Conservation (phyloP, 2,113 vertebrate species). For the Daphoenositta chrysoptera region DNA sequence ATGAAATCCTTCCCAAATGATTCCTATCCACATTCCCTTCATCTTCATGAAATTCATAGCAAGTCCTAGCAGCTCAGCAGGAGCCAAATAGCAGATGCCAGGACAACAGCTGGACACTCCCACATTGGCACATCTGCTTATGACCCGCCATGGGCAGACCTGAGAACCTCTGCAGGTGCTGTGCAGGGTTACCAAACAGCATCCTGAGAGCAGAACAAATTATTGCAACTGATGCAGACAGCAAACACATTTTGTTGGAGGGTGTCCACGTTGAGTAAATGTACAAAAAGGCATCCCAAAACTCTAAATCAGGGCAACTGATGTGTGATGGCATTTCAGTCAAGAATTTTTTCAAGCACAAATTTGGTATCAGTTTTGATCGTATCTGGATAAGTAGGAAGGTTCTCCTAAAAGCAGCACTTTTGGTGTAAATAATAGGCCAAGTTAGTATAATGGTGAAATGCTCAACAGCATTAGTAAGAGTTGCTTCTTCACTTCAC, state of each 20-base stretch:
- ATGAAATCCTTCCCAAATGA: neutral
- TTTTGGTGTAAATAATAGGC: neutral
- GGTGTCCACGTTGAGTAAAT: neutral
- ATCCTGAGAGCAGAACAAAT: neutral
- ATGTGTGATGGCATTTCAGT: neutral
- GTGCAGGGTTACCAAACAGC: accelerated
- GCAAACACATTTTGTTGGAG: neutral
- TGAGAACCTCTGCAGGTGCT: accelerated
- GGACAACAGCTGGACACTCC: neutral
- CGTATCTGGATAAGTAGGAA: neutral
- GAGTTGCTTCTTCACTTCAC: neutral
- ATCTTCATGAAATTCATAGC: neutral
- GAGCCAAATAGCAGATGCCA: neutral
- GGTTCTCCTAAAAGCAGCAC: neutral
- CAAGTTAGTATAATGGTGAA: neutral
- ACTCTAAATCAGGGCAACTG: neutral
- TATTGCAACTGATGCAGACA: accelerated
- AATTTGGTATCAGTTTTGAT: neutral
- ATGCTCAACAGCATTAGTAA: neutral
- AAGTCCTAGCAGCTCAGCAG: neutral
- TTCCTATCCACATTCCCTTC: neutral
- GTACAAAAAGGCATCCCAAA: neutral
- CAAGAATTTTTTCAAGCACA: neutral
- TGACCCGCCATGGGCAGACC: accelerated
- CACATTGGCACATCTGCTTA: accelerated